Conservation (phyloP, 2,113 vertebrate genomes). For the Oncorhynchus masou region DNA sequence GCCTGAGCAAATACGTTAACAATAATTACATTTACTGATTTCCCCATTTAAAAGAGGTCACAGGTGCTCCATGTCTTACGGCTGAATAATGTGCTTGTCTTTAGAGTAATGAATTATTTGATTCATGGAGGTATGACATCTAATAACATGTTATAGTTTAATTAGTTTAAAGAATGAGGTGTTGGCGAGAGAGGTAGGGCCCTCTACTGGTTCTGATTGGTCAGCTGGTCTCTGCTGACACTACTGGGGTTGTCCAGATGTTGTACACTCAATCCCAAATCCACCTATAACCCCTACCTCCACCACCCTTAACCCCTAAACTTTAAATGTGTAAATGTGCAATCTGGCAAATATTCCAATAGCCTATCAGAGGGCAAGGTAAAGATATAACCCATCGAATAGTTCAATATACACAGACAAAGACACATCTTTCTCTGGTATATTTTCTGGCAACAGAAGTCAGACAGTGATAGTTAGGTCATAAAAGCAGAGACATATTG, state of each 20-base stretch:
- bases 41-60: slow-evolving; percentile 23
- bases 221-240: neutral
- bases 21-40: slow-evolving; percentile 62
- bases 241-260: neutral
- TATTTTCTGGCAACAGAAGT: too few relatives aligned
- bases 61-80: slow-evolving; percentile 20
- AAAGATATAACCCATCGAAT: too few relatives aligned
- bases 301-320: too few relatives aligned
- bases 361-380: too few relatives aligned
- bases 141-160: neutral
- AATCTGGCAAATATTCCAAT: too few relatives aligned
- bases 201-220: neutral
- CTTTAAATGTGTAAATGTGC: too few relatives aligned
- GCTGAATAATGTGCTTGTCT: neutral
- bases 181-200: neutral
- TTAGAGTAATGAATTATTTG: slow-evolving; percentile 43
- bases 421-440: too few relatives aligned
- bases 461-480: too few relatives aligned
- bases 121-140: slow-evolving; percentile 13
- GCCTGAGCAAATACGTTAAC: slow-evolving; percentile 37
- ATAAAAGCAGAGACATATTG: too few relatives aligned
- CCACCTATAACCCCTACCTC: too few relatives aligned
- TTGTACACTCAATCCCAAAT: neutral
- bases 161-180: neutral
- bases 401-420: too few relatives aligned